Base-by-base conservation (phyloP, 2,113 vertebrate genomes). In the Anhinga anhinga region DNA sequence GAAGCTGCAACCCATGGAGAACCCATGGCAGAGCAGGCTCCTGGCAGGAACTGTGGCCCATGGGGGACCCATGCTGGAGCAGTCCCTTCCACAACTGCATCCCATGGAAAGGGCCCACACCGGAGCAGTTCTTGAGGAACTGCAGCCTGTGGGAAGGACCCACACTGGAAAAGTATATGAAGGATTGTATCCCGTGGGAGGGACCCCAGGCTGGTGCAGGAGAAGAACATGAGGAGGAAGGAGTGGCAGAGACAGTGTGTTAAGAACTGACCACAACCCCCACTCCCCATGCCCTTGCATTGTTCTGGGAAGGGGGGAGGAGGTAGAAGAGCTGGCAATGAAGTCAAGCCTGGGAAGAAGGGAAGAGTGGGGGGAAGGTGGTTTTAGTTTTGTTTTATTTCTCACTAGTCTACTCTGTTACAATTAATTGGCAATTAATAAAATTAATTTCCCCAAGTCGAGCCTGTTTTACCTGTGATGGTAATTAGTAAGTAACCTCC, bases 261-360 rank as follows among this genome's bases (percentile, higher is more conserved):
- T 58, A 82, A 38, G 29, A 49, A 49, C 34, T 58, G 42, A 49
- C n/a, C 9, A 3, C 16, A 59, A 22, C n/a, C 22, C 25, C 17
- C 4, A 5, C 29, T 59, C 52, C 65, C 42, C 53, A 27, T 21
- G n/a, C n/a, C 65, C 34, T 20, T 38, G n/a, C n/a, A 20, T 25
- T 1, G 1, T 19, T 45, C 2, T 2, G 15, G 63, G 34, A 53
- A 53, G 10, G 7, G 4, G 7, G 25, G 20, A 38, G 26, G 34
- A 69, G 34, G 63, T 45, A 32, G n/a, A 49, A 47, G 52, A 47
- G 7, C 12, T 30, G 13, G 52, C 13, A 82, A 38, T 47, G 34
- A 67, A 58, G 42, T 32, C 4, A 2, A 50, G 45, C 45, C 21
- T 32, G 21, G 21, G 29, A 78, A 32, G 21, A 40, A 40, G 16